Base-by-base conservation (phyloP, 2,113 vertebrate genomes). In the Todiramphus chloris region DNA sequence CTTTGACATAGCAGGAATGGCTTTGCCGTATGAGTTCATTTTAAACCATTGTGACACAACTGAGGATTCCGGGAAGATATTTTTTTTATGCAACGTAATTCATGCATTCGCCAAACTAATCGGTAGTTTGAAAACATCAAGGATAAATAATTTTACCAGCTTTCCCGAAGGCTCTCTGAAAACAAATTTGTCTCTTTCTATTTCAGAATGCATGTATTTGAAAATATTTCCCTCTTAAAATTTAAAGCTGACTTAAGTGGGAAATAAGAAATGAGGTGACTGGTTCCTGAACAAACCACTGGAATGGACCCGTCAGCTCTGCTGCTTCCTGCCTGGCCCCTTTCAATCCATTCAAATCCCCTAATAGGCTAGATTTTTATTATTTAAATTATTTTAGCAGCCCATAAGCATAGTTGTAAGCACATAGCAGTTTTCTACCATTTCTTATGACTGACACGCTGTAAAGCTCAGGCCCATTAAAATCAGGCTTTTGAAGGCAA, bases 331-430 rank as follows among this genome's bases (percentile, higher is more conserved):
- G 69, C 75, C 95, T 97, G 82, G 87, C 88, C 93, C 89, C 97
- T 97, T 93, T 35, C 88, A 97, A 64, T 90, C 94, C 93, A 91
- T 96, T 96, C 94, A 96, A 97, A 82, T 72, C 87, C 84, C 79
- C 67, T 97, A 89, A 93, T 93, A 95, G 97, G 85, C 93, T 96
- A 96, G 97, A 96, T 16, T 37, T 95, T 97, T 95, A 96, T 96
- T 91, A 93, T 97, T 97, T 94, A 58, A 88, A 97, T 97, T 96
- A 85, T 97, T 97, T 97, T 89, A 91, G 83, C 56, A 64, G 74
- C 70, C 96, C 77, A 33, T 56, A 92, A 93, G 96, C 89, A 76
- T 89, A 48, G 13, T 46, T 91, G 35, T 75, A 74, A 60, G 67
- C 58, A 13, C 79, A 48, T 70, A 89, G 79, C 88, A 94, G 80